A percentile compares a stretch with the other conserved stretches of the same genome.
These are phyloP conservation scores for Helicolenus hilgendorfi DNA, from an alignment of 2,797 vertebrate species.

Conservation along the genomic window DNA sequence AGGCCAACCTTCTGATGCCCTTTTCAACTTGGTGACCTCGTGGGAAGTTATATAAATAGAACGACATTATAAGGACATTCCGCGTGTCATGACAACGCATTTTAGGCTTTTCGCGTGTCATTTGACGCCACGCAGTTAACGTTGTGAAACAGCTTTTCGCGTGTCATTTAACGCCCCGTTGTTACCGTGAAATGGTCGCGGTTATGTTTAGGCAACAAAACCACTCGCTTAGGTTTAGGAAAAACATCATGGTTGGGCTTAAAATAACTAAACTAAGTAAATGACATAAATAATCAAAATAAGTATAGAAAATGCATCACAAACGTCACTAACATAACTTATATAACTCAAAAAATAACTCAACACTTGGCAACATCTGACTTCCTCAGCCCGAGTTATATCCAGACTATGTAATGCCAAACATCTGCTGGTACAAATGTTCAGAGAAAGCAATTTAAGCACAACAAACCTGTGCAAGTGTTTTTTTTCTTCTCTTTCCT, in stretches of 20 bases:
- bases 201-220: no score
- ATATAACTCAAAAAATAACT: no score
- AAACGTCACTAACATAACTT: no score
- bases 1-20: background rate
- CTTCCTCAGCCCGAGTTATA: background rate
- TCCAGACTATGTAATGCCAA: background rate
- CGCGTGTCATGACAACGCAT: background rate
- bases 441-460: background rate
- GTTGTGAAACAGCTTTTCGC: background rate
- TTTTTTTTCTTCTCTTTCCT: background rate
- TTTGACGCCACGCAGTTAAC: background rate
- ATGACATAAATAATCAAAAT: no score
- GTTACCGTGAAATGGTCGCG: accelerated
- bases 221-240: accelerated
- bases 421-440: background rate
- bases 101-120: background rate
- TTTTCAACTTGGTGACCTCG: background rate
- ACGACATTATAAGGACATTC: background rate
- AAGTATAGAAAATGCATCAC: no score
- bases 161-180: no score
- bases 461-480: background rate
- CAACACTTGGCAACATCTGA: background rate
- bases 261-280: no score
- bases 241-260: no score
- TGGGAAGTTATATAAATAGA: no score